phyloP scores from a whole-genome alignment of 1,140 invertebrate species.

The Wiebesia pumilae region DNA sequence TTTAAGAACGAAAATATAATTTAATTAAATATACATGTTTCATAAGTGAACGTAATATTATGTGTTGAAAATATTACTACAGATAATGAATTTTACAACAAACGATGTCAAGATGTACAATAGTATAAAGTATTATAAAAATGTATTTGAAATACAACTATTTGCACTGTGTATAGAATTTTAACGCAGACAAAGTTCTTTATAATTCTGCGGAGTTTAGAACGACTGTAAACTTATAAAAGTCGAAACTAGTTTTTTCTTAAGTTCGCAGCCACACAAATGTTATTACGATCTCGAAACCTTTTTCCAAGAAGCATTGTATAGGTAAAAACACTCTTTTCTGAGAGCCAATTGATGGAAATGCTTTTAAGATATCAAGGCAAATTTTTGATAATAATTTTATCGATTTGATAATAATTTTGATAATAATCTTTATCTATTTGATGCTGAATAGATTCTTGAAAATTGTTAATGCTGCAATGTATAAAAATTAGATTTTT shows the following conservation, averaged over 20 bases:
- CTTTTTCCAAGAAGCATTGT: background rate
- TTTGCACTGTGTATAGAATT: background rate
- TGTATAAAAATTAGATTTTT: no score
- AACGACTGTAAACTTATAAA: conserved; percentile 1
- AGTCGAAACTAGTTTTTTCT: background rate
- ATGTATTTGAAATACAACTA: background rate
- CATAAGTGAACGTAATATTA: no score
- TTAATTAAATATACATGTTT: no score
- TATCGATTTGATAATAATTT: no score
- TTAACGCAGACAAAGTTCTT: background rate
- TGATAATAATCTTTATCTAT: no score
- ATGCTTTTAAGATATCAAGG: conserved; percentile 5
- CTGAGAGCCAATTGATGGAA: background rate
- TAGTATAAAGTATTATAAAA: background rate
- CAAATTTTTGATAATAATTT: background rate
- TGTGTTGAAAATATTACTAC: no score
- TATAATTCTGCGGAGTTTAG: background rate
- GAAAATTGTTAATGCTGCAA: no score
- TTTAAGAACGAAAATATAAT: no score
- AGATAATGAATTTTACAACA: no score
- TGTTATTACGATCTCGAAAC: background rate
- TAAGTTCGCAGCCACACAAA: background rate
- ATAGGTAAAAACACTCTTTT: background rate
- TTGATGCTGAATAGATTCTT: no score
- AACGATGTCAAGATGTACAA: no score